Base-by-base conservation (phyloP, 2,797 vertebrate genomes). In the Aulostomus chinensis region DNA sequence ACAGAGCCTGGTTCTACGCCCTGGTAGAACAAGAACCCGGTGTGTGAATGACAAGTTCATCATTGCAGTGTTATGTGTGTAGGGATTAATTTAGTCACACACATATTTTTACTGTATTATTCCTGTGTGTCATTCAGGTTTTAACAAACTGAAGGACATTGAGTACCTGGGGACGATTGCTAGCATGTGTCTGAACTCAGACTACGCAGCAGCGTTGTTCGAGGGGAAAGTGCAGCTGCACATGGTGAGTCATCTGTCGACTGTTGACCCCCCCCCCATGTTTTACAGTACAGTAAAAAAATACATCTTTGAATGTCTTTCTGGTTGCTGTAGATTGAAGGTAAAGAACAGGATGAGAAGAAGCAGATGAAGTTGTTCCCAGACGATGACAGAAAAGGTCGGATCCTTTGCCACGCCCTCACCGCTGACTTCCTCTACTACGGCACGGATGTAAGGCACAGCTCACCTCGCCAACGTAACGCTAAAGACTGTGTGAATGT, bases 161-260 rank as follows among this genome's bases (percentile, higher is more conserved):
- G 96, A 99, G 41, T 99, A 98, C 82, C 80, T 98, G 62, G 96
- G 97, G 16, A 98, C 97, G 1, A 93, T 99, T 33, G 88, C 88
- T 74, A 95, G 88, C 62, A 93, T 99, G 88, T 93, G 86, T 66
- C 93, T 98, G 15, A 95, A 97, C 84, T 88, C 93, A 0, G 94
- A 99, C 58, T 98, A 98, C 17, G 96, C 97, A 0, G 94, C 96
- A 38, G 97, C 94, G 1, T 91, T 96, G 45, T 98, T 96, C 86
- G 97, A 99, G 84, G 95, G 95, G 40, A 99, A 95, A 90, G 92
- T 99, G 32, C 96, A 98, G 70, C 88, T 99, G 39, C 96, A 98
- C 73, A 92, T 95, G 94, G 97, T 98, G 88, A 92, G 78, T 38
- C 17, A 3, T 26, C n/a, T n/a, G n/a, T n/a, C n/a, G n/a, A n/a